Conservation (phyloP, 2,888 invertebrate genomes). For the Microplitis deprimator region DNA sequence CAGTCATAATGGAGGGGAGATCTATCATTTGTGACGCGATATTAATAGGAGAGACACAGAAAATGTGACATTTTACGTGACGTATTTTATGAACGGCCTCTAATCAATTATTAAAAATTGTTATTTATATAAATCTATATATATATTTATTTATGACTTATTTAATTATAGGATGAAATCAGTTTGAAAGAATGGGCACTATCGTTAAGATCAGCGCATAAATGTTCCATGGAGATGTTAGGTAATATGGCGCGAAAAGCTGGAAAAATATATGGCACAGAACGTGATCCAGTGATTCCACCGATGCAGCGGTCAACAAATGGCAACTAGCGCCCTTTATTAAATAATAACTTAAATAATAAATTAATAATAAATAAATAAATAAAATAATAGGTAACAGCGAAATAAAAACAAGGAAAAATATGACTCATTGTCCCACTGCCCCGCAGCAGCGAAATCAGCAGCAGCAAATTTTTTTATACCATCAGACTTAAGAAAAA, state of each 20-base stretch:
- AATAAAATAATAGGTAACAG: constrained; percentile 32
- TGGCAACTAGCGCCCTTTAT: constrained; percentile 71
- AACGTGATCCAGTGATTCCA: constrained; percentile 73
- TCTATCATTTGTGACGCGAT: too few relatives aligned
- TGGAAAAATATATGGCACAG: constrained; percentile 98
- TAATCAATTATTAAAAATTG: too few relatives aligned
- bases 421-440: constrained; percentile 63
- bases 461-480: constrained; percentile 66
- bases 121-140: too few relatives aligned
- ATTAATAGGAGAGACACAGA: too few relatives aligned
- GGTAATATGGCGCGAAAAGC: constrained; percentile 99
- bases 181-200: constrained; percentile 98
- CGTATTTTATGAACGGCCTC: too few relatives aligned
- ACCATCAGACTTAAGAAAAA: constrained; percentile 52
- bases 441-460: constrained; percentile 63
- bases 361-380: constrained; percentile 21
- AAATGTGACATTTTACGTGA: too few relatives aligned
- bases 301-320: constrained; percentile 74
- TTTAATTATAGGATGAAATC: constrained; percentile 89
- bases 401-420: constrained; percentile 33
- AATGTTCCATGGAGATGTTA: constrained; percentile 94
- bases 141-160: constrained; percentile 3
- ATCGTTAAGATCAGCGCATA: constrained; percentile 95
- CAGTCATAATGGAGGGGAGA: too few relatives aligned
- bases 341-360: constrained; percentile 20